Evolutionary conservation across 2,797 vertebrate species (phyloP).

Genomic region (Tarsius wallacei): DNA sequence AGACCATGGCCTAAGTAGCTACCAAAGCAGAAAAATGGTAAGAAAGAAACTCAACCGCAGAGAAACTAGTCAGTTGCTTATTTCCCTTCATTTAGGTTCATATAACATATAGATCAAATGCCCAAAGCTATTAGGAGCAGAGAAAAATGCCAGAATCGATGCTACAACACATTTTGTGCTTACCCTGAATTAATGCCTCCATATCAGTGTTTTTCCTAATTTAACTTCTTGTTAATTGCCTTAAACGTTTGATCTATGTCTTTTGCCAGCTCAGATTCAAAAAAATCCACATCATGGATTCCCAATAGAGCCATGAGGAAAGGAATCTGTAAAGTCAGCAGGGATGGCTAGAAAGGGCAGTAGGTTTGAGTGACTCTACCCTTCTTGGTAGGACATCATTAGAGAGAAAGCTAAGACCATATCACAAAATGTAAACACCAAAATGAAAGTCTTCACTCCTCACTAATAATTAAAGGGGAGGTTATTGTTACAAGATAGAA

Average conservation of each 20-base stretch:
- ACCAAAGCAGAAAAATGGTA: conserved; percentile 72
- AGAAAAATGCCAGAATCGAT: conserved; percentile 87
- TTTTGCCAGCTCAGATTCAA: conserved; percentile 83
- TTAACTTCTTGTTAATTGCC: conserved; percentile 84
- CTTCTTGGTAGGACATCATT: not conserved
- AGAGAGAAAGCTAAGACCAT: not conserved
- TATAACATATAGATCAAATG: conserved; percentile 86
- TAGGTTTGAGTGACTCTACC: not conserved
- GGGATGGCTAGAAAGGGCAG: not conserved
- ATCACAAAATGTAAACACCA: not conserved
- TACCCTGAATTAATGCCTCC: conserved; percentile 83
- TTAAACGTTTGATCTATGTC: conserved; percentile 86
- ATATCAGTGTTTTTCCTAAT: conserved; percentile 79
- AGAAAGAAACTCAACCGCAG: conserved; percentile 53
- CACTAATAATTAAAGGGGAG: not conserved
- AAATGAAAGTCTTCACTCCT: not conserved
- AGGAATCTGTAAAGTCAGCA: conserved; percentile 34
- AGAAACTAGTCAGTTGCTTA: conserved; percentile 78
- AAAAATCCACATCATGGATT: conserved; percentile 74
- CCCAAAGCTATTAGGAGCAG: conserved; percentile 85
- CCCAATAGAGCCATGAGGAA: not conserved
- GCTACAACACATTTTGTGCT: conserved; percentile 64
- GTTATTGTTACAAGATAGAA: not conserved
- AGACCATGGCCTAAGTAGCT: conserved; percentile 12
- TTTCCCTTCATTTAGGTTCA: conserved; percentile 68